Evolutionary conservation across 1,140 invertebrate species (phyloP).

Genomic region (Drosophila aff.): DNA sequence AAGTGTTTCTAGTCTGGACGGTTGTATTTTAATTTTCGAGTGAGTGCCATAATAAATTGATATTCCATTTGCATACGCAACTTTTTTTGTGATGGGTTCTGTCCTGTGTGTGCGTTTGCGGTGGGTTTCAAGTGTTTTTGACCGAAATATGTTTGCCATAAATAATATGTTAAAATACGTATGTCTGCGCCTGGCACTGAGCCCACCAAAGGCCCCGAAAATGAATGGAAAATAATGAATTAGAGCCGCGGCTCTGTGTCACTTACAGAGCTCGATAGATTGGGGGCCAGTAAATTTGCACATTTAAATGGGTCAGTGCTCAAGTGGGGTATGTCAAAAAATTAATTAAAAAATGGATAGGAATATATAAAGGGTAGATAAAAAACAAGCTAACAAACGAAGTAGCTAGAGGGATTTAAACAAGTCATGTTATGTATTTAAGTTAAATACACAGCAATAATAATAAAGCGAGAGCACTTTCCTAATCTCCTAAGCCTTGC

Average conservation of each 20-base stretch:
- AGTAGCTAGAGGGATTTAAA: neutral
- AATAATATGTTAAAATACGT: conserved; percentile 73
- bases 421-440: too few relatives aligned
- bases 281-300: conserved; percentile 18
- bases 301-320: conserved; percentile 40
- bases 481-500: neutral
- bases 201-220: conserved; percentile 14
- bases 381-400: too few relatives aligned
- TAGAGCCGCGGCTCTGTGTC: conserved; percentile 51
- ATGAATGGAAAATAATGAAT: conserved; percentile 60
- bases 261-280: conserved; percentile 31
- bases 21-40: conserved; percentile 58
- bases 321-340: neutral
- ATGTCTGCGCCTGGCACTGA: conserved; percentile 50
- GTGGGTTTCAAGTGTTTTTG: conserved; percentile 45
- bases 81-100: conserved; percentile 1
- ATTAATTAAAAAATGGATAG: neutral
- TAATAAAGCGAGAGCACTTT: neutral
- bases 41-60: conserved; percentile 72
- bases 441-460: neutral
- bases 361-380: neutral
- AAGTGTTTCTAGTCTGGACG: conserved; percentile 50
- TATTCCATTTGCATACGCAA: conserved; percentile 54
- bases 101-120: conserved; percentile 13
- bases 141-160: conserved; percentile 57